These are phyloP conservation scores for Platycercus adscitus DNA, from an alignment of 2,113 vertebrate genomes.

Conservation along the genomic window DNA sequence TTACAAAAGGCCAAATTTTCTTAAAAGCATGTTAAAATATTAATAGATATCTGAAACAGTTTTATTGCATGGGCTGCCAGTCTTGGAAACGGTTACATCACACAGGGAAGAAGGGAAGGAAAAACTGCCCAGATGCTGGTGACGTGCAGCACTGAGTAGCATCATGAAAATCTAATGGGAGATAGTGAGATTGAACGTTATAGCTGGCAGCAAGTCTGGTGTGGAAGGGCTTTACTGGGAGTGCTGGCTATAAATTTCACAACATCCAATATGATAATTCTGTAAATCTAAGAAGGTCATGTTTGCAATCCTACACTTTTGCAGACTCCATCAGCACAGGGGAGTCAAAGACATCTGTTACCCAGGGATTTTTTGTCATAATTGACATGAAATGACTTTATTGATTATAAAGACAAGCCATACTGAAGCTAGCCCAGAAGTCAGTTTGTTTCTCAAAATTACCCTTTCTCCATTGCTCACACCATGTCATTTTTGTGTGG, in stretches of 20 bases:
- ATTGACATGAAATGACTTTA: neutral
- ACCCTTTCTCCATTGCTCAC: neutral
- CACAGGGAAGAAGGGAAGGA: conserved; percentile 10
- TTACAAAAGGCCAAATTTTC: conserved; percentile 80
- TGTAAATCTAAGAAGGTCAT: rapidly evolving
- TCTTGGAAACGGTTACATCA: conserved; percentile 75
- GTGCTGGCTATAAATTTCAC: neutral
- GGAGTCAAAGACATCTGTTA: neutral
- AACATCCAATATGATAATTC: neutral
- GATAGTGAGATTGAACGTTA: neutral
- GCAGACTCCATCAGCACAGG: neutral
- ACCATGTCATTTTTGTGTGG: conserved; percentile 26
- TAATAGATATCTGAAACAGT: conserved; percentile 82
- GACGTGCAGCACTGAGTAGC: neutral
- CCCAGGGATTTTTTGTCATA: neutral
- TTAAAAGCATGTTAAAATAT: conserved; percentile 90
- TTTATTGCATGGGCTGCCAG: conserved; percentile 70
- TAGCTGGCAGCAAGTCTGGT: neutral
- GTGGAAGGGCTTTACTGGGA: neutral
- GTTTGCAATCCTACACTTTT: neutral
- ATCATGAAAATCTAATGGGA: neutral
- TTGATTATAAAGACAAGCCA: neutral
- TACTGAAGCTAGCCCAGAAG: neutral
- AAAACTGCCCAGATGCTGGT: neutral
- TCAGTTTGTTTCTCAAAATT: neutral